Evolutionary conservation across 2,888 invertebrate species (phyloP).

Genomic region (Tigriopus californicus): DNA sequence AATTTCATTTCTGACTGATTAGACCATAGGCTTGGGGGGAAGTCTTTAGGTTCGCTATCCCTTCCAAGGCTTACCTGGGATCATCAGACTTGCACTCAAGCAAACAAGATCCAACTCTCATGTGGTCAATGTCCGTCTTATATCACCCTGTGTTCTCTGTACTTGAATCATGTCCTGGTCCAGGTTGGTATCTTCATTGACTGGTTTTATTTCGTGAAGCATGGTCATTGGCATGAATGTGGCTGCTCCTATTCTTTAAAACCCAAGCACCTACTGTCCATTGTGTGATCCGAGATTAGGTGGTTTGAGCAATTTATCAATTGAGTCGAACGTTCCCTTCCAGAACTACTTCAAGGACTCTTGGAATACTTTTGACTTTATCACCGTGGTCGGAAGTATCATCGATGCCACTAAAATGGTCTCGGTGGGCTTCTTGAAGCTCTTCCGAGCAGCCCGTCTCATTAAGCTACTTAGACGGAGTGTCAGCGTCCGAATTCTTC

Average conservation of each 20-base stretch:
- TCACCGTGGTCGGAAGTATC: conserved; percentile 39
- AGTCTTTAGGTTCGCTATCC: no score
- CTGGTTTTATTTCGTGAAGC: no score
- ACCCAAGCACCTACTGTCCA: not conserved
- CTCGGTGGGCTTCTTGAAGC: conserved; percentile 35
- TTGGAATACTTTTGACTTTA: conserved; percentile 40
- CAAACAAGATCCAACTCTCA: no score
- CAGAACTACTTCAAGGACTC: conserved; percentile 39
- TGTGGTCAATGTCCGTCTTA: no score
- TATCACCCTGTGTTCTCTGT: no score
- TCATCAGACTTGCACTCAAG: no score
- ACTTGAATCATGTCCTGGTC: no score
- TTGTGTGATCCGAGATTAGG: not conserved
- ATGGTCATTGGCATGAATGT: no score
- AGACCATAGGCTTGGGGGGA: no score
- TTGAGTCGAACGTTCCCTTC: not conserved
- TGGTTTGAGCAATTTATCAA: not conserved
- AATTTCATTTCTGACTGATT: no score
- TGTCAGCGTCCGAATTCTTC: conserved; percentile 37
- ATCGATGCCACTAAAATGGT: conserved; percentile 34
- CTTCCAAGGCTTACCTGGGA: no score
- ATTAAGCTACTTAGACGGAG: conserved; percentile 39
- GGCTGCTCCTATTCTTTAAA: not conserved
- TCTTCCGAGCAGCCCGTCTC: conserved; percentile 38
- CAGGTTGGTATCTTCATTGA: no score